Evolutionary conservation across 2,888 invertebrate species (phyloP).

Genomic region (Onchidella celtica): DNA sequence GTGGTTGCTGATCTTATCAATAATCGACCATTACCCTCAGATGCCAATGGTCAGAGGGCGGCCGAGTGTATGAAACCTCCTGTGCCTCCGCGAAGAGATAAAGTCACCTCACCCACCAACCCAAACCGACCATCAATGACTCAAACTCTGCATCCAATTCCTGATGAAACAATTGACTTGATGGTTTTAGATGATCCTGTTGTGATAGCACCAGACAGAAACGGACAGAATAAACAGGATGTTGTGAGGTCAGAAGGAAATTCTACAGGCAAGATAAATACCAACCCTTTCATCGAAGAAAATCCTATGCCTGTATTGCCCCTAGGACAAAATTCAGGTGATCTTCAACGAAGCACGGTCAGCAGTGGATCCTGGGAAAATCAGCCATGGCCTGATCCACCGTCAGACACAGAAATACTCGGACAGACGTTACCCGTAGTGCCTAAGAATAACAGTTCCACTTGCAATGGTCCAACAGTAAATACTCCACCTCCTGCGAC

Average conservation of each 20-base stretch:
- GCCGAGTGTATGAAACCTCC: slow-evolving; percentile 37
- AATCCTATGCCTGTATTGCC: background rate
- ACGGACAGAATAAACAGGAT: background rate
- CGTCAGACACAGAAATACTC: slow-evolving; percentile 35
- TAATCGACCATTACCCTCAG: background rate
- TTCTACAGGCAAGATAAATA: slow-evolving; percentile 8
- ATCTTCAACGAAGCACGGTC: slow-evolving; percentile 5
- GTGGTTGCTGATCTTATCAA: slow-evolving; percentile 42
- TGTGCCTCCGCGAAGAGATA: slow-evolving; percentile 47
- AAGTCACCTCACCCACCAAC: slow-evolving; percentile 10
- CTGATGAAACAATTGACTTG: slow-evolving; percentile 19
- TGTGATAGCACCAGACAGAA: slow-evolving; percentile 23
- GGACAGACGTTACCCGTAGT: slow-evolving; percentile 11
- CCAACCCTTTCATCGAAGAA: slow-evolving; percentile 47
- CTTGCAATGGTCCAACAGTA: background rate
- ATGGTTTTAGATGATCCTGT: slow-evolving; percentile 39
- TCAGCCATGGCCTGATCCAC: slow-evolving; percentile 49
- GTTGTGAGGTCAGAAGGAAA: background rate
- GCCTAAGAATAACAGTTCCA: background rate
- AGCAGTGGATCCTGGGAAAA: slow-evolving; percentile 34
- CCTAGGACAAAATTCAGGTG: background rate
- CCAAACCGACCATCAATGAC: background rate
- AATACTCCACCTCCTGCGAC: background rate
- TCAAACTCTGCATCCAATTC: background rate
- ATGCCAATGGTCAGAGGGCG: background rate